Evolutionary conservation across 2,113 vertebrate genomes (phyloP), one percentile per base, ranked within the genome.

Genomic region (Planiliza haematocheilus): DNA sequence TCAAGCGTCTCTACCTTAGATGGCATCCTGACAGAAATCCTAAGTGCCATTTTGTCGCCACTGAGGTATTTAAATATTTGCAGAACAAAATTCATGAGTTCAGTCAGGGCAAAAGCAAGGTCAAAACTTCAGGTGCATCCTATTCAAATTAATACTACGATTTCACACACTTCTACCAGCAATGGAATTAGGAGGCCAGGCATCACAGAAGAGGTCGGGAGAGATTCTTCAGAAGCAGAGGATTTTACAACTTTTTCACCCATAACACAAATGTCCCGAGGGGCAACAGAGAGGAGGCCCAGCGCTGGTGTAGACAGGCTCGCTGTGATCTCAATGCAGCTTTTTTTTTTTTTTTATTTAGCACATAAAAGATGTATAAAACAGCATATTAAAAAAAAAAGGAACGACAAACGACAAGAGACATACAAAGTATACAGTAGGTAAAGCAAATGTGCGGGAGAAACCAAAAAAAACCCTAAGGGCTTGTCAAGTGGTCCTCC

Each of bases 21-120:
- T 95, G 94, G 90, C 94, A 95, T 74, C 94, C 94, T 55, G 93
- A 95, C 87, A 95, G 95, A 86, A 95, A 95, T 70, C 69, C 36
- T 4, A 88, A 89, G 21, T 85, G 87, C 6, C 7, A 64, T 6
- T 6, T 10, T 11, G 81, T 94, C 0, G 83, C 92, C 55, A 92
- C 41, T 0, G 88, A 94, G 60, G 90, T 92, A 2, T 93, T 91
- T 63, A 92, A 92, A 70, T 95, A 95, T 41, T 48, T 95, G 42
- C 41, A 77, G 42, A 90, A 91, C 52, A 89, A n/a, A 73, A 84
- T 93, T 49, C 51, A 87, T 9, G 92, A 94, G 4, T 82, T 87
- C 0, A n/a, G n/a, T n/a, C 62, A 4, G 51, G 78, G 0, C 0
- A 14, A 1, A 10, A 0, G 2, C 4, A 64, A 58, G 9, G 50